A percentile compares a stretch with the other conserved stretches of the same genome.
phyloP scores from a whole-genome alignment of 2,888 invertebrate species.

The Cynaeus angustus region DNA sequence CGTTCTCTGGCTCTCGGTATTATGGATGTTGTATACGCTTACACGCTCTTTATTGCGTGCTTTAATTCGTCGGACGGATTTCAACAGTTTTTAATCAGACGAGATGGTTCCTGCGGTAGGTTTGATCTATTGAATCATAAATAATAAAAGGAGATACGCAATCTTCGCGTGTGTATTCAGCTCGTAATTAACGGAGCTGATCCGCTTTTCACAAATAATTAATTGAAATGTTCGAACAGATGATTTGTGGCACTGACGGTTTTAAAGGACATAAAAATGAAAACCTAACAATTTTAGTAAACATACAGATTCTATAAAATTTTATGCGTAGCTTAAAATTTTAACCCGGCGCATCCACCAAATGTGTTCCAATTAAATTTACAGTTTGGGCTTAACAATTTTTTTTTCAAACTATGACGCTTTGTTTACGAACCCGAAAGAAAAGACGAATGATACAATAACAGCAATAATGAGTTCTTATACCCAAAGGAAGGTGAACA shows the following conservation, averaged over 20 bases:
- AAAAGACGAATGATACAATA: slow-evolving; percentile 53
- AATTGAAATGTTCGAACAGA: slow-evolving; percentile 3
- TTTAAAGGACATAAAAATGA: no score
- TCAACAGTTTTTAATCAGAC: slow-evolving; percentile 44
- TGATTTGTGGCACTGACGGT: no score
- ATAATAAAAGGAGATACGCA: slow-evolving; percentile 30
- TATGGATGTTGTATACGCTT: slow-evolving; percentile 43
- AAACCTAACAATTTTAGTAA: no score
- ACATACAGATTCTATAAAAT: no score
- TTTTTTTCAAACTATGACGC: slow-evolving; percentile 13
- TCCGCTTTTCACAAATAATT: slow-evolving; percentile 23
- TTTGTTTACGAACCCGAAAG: slow-evolving; percentile 15
- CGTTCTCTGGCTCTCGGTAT: slow-evolving; percentile 42
- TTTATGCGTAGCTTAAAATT: no score
- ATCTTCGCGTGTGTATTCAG: slow-evolving; percentile 28
- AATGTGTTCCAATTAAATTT: no score
- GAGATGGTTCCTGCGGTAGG: slow-evolving; percentile 30
- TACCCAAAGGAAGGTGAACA: slow-evolving; percentile 56
- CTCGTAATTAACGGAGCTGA: slow-evolving; percentile 26
- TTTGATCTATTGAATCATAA: slow-evolving; percentile 42
- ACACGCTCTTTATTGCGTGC: slow-evolving; percentile 35
- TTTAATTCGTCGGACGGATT: slow-evolving; percentile 31
- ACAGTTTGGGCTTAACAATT: no score
- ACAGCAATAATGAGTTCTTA: slow-evolving; percentile 53
- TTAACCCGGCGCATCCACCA: slow-evolving; percentile 1